A percentile compares a stretch with the other conserved stretches of the same genome.
Conservation (phyloP, 2,888 invertebrate species). For the Ariolimax columbianus region DNA sequence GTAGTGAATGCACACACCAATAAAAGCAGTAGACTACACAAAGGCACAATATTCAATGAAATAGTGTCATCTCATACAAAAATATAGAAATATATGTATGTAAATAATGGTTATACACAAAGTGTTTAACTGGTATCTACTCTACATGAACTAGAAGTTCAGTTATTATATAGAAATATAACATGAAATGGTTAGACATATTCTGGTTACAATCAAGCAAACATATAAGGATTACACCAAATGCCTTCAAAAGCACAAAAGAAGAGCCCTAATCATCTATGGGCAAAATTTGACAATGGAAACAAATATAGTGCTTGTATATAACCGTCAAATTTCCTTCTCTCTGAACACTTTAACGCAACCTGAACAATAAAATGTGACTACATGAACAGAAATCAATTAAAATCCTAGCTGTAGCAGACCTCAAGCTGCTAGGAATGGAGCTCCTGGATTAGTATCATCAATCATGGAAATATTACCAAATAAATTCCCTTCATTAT, state of each 20-base stretch:
- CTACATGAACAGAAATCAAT: too few species aligned
- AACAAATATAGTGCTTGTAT: too few species aligned
- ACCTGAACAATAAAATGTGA: too few species aligned
- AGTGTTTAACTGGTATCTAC: conserved; percentile 30
- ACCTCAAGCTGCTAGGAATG: too few species aligned
- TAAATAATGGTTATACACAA: conserved; percentile 20
- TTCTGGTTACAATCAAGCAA: neutral
- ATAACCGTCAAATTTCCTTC: too few species aligned
- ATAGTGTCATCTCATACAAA: conserved; percentile 34
- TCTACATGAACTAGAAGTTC: conserved; percentile 2
- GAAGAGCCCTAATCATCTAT: neutral
- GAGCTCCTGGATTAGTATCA: too few species aligned
- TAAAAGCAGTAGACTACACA: conserved; percentile 42
- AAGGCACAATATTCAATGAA: conserved; percentile 48
- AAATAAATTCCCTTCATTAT: too few species aligned
- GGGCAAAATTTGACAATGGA: too few species aligned
- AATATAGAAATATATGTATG: conserved; percentile 25
- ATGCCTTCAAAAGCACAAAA: neutral
- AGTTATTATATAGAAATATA: neutral
- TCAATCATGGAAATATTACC: too few species aligned
- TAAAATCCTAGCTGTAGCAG: too few species aligned
- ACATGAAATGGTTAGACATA: neutral
- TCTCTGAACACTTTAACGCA: too few species aligned
- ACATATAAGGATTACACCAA: neutral
- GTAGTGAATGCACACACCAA: conserved; percentile 33